A percentile compares a stretch with the other conserved stretches of the same genome.
These are phyloP conservation scores for Meriones unguiculatus DNA, from an alignment of 2,113 vertebrate species.

Conservation along the genomic window DNA sequence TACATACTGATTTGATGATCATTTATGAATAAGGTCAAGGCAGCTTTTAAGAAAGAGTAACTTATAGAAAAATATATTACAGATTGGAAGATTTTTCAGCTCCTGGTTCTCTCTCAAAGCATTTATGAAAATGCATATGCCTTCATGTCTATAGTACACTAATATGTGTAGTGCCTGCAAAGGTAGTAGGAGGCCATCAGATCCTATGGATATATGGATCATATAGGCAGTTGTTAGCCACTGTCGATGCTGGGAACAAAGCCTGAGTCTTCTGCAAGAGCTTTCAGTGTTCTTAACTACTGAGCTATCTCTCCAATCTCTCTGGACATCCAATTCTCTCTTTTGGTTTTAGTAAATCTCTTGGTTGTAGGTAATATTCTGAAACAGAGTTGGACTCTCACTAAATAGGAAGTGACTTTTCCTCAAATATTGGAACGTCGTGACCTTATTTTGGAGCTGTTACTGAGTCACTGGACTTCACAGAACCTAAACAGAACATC, in stretches of 20 bases:
- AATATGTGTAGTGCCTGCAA: neutral
- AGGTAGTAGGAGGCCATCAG: neutral
- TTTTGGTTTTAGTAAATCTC: neutral
- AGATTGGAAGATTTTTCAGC: neutral
- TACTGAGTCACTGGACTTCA: neutral
- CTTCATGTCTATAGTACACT: neutral
- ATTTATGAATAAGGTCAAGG: neutral
- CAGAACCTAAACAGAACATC: neutral
- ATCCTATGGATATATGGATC: neutral
- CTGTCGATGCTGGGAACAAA: neutral
- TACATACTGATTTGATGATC: neutral
- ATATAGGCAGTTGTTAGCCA: neutral
- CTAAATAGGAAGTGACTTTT: neutral
- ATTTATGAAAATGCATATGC: neutral
- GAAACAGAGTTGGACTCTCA: neutral
- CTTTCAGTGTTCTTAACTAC: neutral
- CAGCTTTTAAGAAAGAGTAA: constrained; percentile 22
- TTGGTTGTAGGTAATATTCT: neutral
- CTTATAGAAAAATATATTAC: neutral
- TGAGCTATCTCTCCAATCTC: neutral
- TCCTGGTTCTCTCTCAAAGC: neutral
- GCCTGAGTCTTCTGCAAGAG: neutral
- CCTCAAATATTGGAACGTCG: neutral
- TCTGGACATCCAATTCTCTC: neutral
- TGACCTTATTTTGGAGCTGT: neutral